Conservation (phyloP, 2,888 invertebrate genomes). For the Phortica okadai region DNA sequence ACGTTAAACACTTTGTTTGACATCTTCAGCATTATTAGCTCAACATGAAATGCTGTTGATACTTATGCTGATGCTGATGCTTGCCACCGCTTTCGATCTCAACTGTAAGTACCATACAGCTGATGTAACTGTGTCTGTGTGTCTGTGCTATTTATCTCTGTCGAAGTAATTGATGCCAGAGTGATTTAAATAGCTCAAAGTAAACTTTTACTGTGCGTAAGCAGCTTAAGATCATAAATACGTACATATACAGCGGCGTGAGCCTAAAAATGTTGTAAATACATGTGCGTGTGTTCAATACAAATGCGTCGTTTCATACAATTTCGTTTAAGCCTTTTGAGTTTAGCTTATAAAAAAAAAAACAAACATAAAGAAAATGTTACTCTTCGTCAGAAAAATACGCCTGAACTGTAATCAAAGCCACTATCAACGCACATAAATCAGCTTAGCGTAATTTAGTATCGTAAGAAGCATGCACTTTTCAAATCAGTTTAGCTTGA, state of each 20-base stretch:
- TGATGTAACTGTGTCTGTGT: background rate
- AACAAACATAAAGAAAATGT: background rate
- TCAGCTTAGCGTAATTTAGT: conserved; percentile 41
- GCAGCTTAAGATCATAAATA: conserved; percentile 55
- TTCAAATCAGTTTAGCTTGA: background rate
- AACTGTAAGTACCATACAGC: background rate
- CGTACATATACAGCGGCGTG: background rate
- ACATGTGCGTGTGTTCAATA: background rate
- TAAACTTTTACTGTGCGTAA: conserved; percentile 68
- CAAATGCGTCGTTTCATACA: no score
- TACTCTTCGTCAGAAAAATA: background rate
- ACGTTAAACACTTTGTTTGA: conserved; percentile 71
- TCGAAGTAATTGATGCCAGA: conserved; percentile 38
- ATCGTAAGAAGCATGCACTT: conserved; percentile 37
- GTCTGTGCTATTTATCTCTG: conserved; percentile 33
- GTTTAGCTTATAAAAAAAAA: no score
- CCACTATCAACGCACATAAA: conserved; percentile 49
- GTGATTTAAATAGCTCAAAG: conserved; percentile 71
- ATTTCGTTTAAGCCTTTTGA: no score
- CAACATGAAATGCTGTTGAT: conserved; percentile 51
- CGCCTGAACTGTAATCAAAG: background rate
- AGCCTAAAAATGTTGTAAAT: background rate
- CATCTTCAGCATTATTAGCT: conserved; percentile 71
- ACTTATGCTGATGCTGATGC: conserved; percentile 65
- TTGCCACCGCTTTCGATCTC: conserved; percentile 32